phyloP scores from a whole-genome alignment of 2,797 vertebrate species.

The Phrynocephalus forsythii region DNA sequence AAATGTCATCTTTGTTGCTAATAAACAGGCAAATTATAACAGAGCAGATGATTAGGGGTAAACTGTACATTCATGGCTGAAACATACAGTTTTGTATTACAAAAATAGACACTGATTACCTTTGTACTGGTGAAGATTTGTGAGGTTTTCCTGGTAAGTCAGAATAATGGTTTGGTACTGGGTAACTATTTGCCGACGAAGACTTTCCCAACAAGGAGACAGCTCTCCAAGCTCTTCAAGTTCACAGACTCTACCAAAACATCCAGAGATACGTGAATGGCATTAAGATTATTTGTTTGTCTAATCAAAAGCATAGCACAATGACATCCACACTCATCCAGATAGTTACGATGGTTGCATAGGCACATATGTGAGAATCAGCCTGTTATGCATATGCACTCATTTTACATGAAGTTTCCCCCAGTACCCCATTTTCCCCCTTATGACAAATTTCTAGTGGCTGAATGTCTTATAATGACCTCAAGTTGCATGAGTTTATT shows the following conservation, averaged over 20 bases:
- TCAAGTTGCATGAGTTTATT: too few relatives aligned
- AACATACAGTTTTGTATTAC: accelerated
- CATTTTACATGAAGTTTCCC: neutral
- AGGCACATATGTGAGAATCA: too few relatives aligned
- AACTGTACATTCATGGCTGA: accelerated
- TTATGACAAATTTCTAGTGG: neutral
- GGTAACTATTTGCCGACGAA: conserved; percentile 93
- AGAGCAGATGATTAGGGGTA: neutral
- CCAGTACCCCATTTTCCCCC: neutral
- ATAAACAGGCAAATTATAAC: neutral
- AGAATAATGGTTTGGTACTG: conserved; percentile 95
- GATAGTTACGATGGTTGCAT: too few relatives aligned
- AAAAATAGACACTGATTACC: conserved; percentile 76
- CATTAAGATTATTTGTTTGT: conserved; percentile 11
- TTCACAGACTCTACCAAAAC: conserved; percentile 87
- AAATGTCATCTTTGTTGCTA: neutral
- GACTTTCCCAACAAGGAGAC: conserved; percentile 97
- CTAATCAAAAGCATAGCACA: neutral
- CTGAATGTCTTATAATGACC: too few relatives aligned
- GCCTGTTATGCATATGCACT: too few relatives aligned
- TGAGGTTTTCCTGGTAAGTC: conserved; percentile 91
- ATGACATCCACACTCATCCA: too few relatives aligned
- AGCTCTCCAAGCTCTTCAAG: conserved; percentile 95
- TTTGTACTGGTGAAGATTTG: conserved; percentile 92
- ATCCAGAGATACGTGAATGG: neutral